A percentile compares a stretch with the other conserved stretches of the same genome.
phyloP scores from a whole-genome alignment of 2,888 invertebrate species.

The Drosophila nigritarsus region DNA sequence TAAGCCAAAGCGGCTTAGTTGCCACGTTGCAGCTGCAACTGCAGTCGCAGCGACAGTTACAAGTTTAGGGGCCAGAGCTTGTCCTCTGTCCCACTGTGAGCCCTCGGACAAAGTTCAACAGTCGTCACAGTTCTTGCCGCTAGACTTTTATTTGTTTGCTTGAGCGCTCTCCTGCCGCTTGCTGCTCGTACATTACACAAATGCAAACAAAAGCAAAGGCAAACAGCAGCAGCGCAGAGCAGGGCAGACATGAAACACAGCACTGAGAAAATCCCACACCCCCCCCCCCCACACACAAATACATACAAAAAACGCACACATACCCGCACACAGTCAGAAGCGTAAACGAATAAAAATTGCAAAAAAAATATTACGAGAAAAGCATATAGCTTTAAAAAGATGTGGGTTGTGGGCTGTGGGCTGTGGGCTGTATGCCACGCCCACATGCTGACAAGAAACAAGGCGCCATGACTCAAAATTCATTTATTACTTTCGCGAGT shows the following conservation, averaged over 20 bases:
- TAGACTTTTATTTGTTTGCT: slow-evolving; percentile 66
- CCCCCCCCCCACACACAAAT: not conserved
- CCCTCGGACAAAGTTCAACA: slow-evolving; percentile 68
- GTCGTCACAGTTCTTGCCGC: slow-evolving; percentile 61
- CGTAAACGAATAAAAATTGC: slow-evolving; percentile 17
- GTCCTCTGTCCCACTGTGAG: slow-evolving; percentile 15
- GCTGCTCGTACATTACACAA: slow-evolving; percentile 49
- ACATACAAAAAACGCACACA: slow-evolving; percentile 20
- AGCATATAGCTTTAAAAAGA: slow-evolving; percentile 26
- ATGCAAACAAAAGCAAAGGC: slow-evolving; percentile 52
- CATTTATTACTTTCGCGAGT: slow-evolving; percentile 68
- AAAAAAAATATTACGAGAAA: slow-evolving; percentile 13
- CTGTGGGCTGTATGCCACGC: slow-evolving; percentile 47
- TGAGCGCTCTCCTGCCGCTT: slow-evolving; percentile 43
- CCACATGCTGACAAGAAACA: slow-evolving; percentile 65
- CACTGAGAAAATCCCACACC: slow-evolving; percentile 60
- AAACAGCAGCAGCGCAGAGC: slow-evolving; percentile 30
- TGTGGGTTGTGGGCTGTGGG: slow-evolving; percentile 15
- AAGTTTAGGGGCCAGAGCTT: slow-evolving; percentile 19
- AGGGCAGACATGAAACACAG: slow-evolving; percentile 39
- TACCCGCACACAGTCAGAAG: slow-evolving; percentile 6
- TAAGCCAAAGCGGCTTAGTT: slow-evolving; percentile 74
- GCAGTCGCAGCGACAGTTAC: slow-evolving; percentile 4
- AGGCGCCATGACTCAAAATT: slow-evolving; percentile 68
- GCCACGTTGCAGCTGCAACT: slow-evolving; percentile 15